phyloP scores from a whole-genome alignment of 2,888 invertebrate species.

The Acanthosepion lycidas region DNA sequence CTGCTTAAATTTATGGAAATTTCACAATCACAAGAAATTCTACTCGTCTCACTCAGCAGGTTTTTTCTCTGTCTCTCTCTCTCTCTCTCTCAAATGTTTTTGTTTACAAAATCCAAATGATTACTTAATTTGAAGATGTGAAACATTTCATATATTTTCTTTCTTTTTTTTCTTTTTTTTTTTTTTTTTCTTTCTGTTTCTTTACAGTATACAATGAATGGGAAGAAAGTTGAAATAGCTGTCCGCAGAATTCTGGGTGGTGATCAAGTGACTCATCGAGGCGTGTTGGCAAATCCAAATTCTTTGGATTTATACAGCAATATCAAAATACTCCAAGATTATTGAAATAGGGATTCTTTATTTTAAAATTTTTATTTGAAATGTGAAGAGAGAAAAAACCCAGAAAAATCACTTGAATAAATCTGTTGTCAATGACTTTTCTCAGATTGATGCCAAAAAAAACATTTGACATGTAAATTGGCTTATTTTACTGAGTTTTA shows the following conservation, averaged over 20 bases:
- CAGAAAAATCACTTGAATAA: neutral
- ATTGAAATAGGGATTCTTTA: slow-evolving; percentile 48
- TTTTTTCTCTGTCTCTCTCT: too few relatives aligned
- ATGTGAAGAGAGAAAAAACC: neutral
- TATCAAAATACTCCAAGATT: slow-evolving; percentile 71
- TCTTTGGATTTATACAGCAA: slow-evolving; percentile 75
- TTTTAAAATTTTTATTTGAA: neutral
- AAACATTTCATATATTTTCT: too few relatives aligned
- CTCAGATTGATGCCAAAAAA: too few relatives aligned
- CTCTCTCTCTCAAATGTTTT: too few relatives aligned
- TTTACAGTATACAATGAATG: slow-evolving; percentile 78
- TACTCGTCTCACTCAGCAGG: too few relatives aligned
- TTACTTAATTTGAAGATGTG: too few relatives aligned
- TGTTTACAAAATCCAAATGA: too few relatives aligned
- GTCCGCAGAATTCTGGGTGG: slow-evolving; percentile 77
- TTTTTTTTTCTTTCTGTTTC: slow-evolving; percentile 40
- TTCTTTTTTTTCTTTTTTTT: neutral
- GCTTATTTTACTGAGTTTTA: too few relatives aligned
- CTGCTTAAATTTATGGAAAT: too few relatives aligned
- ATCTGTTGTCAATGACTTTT: too few relatives aligned
- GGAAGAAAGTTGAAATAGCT: slow-evolving; percentile 79
- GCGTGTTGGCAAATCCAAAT: slow-evolving; percentile 77
- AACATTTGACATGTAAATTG: too few relatives aligned
- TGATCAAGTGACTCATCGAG: slow-evolving; percentile 75
- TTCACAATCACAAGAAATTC: too few relatives aligned